Conservation (phyloP, 2,888 invertebrate species). For the Nephrotoma appendiculata region DNA sequence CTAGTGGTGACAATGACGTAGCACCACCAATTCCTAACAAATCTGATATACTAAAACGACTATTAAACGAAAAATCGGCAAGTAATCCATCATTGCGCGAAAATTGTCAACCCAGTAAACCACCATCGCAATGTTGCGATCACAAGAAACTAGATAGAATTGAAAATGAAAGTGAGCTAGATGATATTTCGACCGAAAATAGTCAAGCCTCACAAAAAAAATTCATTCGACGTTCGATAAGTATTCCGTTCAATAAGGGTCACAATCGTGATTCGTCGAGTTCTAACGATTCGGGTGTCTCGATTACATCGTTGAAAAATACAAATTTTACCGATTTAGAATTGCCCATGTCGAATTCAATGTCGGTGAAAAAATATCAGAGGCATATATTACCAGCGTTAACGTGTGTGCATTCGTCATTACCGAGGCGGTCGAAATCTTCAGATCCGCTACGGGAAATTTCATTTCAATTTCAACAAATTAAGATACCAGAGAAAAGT, state of each 20-base stretch:
- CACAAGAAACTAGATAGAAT: constrained; percentile 33
- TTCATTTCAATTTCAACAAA: constrained; percentile 52
- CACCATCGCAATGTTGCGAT: constrained; percentile 47
- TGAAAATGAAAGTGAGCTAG: constrained; percentile 16
- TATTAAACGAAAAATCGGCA: constrained; percentile 45
- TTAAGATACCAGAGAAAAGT: constrained; percentile 46
- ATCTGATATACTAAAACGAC: constrained; percentile 33
- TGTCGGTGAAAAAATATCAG: constrained; percentile 39
- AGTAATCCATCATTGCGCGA: constrained; percentile 56
- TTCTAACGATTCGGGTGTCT: constrained; percentile 69
- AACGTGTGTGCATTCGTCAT: constrained; percentile 46
- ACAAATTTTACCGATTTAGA: constrained; percentile 53
- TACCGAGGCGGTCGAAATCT: constrained; percentile 61
- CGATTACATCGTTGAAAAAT: constrained; percentile 46
- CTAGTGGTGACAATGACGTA: neutral
- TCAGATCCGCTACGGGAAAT: constrained; percentile 61
- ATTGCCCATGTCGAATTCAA: constrained; percentile 44
- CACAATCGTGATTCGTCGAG: constrained; percentile 66
- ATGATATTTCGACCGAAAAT: constrained; percentile 17
- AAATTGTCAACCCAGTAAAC: constrained; percentile 33
- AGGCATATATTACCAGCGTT: constrained; percentile 26
- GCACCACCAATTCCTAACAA: constrained; percentile 24
- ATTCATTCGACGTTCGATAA: neutral
- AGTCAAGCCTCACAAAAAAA: constrained; percentile 4
- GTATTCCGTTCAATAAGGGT: constrained; percentile 45